Base-by-base conservation (phyloP, 1,140 invertebrate genomes). In the Diorhabda carinulata region DNA sequence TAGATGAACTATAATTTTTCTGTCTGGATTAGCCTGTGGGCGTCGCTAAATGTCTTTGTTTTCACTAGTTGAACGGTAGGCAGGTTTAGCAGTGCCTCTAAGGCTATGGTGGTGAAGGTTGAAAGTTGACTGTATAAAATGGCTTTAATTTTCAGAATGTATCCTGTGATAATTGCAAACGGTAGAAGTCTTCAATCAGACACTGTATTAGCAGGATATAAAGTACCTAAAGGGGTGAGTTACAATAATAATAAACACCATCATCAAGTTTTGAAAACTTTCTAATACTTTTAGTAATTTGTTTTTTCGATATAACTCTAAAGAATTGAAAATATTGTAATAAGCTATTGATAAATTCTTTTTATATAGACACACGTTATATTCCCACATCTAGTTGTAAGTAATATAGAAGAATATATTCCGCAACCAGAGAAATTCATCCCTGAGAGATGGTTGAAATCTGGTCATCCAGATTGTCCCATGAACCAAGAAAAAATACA, bases 111-210 rank as follows among this genome's bases (percentile, higher is more conserved):
- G 25, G 25, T 0, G 25, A 25, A 25, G 25, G 25, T 25, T 25
- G 25, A 25, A 57, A 56, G 52, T 57, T 25, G 25, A 25, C 25
- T 57, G 3, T 25, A 25, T 25, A 25, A 25, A 25, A 25, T 25
- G 25, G 4, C 61, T 52, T 44, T 44, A 63, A 10, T 63, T 52
- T 60, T 66, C 80, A 92, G 92, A 79, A 88, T 97, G 83, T 92
- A 90, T 80, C 93, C 94, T 6, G 93, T 95, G 8, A 93, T 95
- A 42, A 88, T 95, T 72, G 93, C 93, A 59, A 93, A 96, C 78
- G 91, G 91, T 9, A 85, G 95, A 72, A 90, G 90, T 73, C 85
- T 93, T 68, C 90, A 91, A 72, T 87, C 88, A 62, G 91, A 96
- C 77, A 87, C 92, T 1, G 82, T 92, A 42, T 88, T 97, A 71